Conservation (phyloP, 2,888 invertebrate genomes). For the Dryadula phaetusa region DNA sequence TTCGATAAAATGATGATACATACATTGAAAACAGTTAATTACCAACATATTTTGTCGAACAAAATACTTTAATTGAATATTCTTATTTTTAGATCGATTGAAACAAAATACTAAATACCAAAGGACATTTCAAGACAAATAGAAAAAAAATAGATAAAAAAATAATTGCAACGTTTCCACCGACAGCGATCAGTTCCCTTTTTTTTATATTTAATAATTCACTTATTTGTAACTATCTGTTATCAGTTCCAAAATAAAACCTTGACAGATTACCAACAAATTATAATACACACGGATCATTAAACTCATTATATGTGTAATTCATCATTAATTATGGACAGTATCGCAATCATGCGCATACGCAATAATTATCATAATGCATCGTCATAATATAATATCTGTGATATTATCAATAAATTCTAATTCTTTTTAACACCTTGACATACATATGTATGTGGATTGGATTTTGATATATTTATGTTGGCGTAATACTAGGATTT, state of each 20-base stretch:
- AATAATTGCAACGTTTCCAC: too few relatives aligned
- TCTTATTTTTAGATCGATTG: too few relatives aligned
- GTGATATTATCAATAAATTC: conserved; percentile 1
- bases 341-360: background rate
- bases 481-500: background rate
- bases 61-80: too few relatives aligned
- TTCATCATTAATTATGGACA: background rate
- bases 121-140: too few relatives aligned
- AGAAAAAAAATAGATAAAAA: too few relatives aligned
- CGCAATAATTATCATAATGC: conserved; percentile 2
- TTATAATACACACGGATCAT: background rate
- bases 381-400: background rate
- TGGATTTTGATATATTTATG: background rate
- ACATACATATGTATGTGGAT: conserved; percentile 9
- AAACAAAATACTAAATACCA: too few relatives aligned
- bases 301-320: background rate
- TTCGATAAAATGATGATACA: too few relatives aligned
- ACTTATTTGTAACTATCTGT: background rate
- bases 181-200: too few relatives aligned
- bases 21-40: too few relatives aligned
- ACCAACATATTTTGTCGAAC: too few relatives aligned
- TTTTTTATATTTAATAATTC: too few relatives aligned
- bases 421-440: conserved; percentile 9
- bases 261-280: conserved; percentile 6
- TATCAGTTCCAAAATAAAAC: background rate